Evolutionary conservation across 2,113 vertebrate species (phyloP).

Genomic region (Entomyzon cyanotis): DNA sequence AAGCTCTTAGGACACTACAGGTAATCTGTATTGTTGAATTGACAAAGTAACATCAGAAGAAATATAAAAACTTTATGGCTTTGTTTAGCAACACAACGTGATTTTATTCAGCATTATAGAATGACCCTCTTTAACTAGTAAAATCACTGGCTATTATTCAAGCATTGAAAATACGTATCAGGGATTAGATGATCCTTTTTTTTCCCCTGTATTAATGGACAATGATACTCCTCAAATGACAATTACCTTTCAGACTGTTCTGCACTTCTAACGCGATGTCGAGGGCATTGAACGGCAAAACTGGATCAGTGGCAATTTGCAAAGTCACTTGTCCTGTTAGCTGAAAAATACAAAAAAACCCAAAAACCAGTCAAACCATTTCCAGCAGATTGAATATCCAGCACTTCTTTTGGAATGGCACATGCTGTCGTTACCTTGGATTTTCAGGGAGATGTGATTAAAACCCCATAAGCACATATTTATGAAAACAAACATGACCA

Average conservation of each 20-base stretch:
- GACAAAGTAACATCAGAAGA: constrained; percentile 34
- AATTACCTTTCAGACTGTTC: constrained; percentile 91
- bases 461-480: not conserved
- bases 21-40: not conserved
- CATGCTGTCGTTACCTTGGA: not conserved
- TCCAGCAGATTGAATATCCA: not conserved
- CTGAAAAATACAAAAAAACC: constrained; percentile 75
- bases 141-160: not conserved
- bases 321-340: constrained; percentile 90
- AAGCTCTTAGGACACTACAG: not conserved
- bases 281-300: constrained; percentile 90
- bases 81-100: not conserved
- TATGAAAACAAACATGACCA: not conserved
- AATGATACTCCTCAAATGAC: constrained; percentile 13
- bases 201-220: not conserved
- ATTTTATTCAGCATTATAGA: not conserved
- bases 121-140: not conserved
- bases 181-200: not conserved
- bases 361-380: not conserved
- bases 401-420: not conserved
- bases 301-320: constrained; percentile 84
- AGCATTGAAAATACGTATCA: not conserved
- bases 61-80: constrained; percentile 1
- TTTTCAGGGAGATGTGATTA: not conserved
- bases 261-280: constrained; percentile 92